Evolutionary conservation across 2,797 vertebrate genomes (phyloP), one percentile per base, ranked within the genome.

Genomic region (Hydrophis major): DNA sequence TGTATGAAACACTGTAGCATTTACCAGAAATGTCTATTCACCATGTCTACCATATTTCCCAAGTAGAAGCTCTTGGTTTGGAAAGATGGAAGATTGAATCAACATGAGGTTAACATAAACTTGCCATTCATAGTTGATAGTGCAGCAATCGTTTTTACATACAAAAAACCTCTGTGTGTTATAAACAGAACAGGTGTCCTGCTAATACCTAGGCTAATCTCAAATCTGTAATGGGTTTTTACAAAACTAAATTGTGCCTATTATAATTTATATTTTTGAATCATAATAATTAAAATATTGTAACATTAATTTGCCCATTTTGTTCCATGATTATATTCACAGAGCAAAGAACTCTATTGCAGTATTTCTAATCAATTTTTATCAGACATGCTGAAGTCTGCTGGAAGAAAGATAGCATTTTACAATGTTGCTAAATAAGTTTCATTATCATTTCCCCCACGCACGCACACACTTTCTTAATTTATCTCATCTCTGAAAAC

Each of bases 281-380:
- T 57, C 1, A 66, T n/a, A 69, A 8, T 59, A 74, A 87, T 90
- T 90, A 78, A 60, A 95, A 91, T n/a, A 53, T 2, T 78, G 56
- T 88, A 25, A 89, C 90, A 74, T 86, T 86, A 37, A n/a, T 78
- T 87, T 92, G 47, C 27, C 90, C 88, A n/a, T 86, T 95, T 95
- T 95, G 94, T 94, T 93, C 90, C 93, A 32, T 14, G 7, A 93
- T 90, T 93, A 89, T 61, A 87, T 92, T 93, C 92, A 88, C 56
- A 95, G 63, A 53, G 78, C 16, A 55, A 1, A 14, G 86, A 37
- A 2, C 4, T 12, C 6, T 53, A 86, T 94, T 94, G 55, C 89
- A 94, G 92, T 57, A 91, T 0, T 91, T 92, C 42, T 47, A 87
- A 4, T 61, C n/a, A 28, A 61, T 93, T 92, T 95, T 94, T 89